Evolutionary conservation across 2,797 vertebrate species (phyloP).

Genomic region (Notamacropus eugenii): DNA sequence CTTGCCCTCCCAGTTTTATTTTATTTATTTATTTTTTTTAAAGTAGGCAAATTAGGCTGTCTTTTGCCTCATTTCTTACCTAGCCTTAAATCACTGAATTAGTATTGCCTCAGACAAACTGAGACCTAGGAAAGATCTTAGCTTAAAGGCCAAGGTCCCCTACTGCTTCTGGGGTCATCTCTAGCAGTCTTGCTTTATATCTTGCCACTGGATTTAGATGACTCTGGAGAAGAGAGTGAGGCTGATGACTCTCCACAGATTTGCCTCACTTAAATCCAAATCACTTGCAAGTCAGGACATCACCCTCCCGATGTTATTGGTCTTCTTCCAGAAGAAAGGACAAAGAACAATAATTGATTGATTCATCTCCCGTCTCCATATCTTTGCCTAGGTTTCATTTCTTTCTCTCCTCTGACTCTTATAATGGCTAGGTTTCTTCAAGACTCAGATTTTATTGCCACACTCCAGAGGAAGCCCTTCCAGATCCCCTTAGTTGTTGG

Average conservation of each 20-base stretch:
- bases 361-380: not conserved
- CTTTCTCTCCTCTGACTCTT: not conserved
- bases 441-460: not conserved
- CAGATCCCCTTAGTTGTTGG: not conserved
- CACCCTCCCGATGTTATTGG: not conserved
- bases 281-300: not conserved
- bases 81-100: not conserved
- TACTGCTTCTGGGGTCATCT: not conserved
- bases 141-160: not conserved
- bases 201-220: not conserved
- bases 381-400: not conserved
- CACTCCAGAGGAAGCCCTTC: not conserved
- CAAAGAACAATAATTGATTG: not conserved
- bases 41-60: not conserved
- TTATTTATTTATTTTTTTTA: not conserved
- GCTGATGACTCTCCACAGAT: not conserved
- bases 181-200: not conserved
- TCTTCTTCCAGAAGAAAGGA: not conserved
- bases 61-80: not conserved
- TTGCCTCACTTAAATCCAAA: not conserved
- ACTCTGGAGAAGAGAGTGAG: not conserved
- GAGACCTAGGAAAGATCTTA: not conserved
- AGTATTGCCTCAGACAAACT: not conserved
- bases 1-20: not conserved
- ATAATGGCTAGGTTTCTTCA: not conserved